phyloP scores from a whole-genome alignment of 64 coral and sea anemone genomes.

The Anthopleura sola region DNA sequence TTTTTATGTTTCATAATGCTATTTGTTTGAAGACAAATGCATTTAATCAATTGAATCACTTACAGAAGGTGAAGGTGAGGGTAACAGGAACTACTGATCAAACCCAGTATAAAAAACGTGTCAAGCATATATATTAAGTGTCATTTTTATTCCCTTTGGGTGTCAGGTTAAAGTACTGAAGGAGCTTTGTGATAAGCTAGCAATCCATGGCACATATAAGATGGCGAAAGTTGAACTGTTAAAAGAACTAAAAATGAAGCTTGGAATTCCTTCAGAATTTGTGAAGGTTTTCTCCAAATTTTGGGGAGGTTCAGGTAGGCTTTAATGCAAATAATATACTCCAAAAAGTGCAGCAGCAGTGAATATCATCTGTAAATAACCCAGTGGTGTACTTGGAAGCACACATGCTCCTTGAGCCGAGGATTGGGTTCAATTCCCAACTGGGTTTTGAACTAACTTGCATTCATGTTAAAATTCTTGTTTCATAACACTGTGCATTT shows the following conservation, averaged over 20 bases:
- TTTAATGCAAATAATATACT: neutral
- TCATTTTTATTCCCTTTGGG: neutral
- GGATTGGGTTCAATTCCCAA: constrained; percentile 1
- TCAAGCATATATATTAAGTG: too few species aligned
- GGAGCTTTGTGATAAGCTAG: neutral
- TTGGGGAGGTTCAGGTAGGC: constrained; percentile 29
- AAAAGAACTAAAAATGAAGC: constrained; percentile 9
- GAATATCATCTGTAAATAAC: neutral
- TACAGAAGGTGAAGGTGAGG: too few species aligned
- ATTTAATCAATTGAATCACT: too few species aligned
- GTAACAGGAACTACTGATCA: too few species aligned
- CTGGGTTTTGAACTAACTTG: too few species aligned
- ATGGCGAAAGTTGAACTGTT: constrained; percentile 20
- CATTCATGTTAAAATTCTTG: too few species aligned
- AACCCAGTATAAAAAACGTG: too few species aligned
- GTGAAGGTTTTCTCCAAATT: constrained; percentile 35
- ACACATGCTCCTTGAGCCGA: neutral
- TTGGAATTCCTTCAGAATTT: constrained; percentile 9
- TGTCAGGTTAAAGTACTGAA: constrained; percentile 20
- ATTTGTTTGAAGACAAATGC: too few species aligned
- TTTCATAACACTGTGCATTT: too few species aligned
- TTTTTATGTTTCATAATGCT: too few species aligned
- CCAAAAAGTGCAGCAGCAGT: neutral
- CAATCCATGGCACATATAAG: constrained; percentile 7
- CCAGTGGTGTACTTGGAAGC: constrained; percentile 9